Evolutionary conservation across 2,888 invertebrate species (phyloP), one percentile per base, ranked within the genome.

Genomic region (Drosophila hamatofila): DNA sequence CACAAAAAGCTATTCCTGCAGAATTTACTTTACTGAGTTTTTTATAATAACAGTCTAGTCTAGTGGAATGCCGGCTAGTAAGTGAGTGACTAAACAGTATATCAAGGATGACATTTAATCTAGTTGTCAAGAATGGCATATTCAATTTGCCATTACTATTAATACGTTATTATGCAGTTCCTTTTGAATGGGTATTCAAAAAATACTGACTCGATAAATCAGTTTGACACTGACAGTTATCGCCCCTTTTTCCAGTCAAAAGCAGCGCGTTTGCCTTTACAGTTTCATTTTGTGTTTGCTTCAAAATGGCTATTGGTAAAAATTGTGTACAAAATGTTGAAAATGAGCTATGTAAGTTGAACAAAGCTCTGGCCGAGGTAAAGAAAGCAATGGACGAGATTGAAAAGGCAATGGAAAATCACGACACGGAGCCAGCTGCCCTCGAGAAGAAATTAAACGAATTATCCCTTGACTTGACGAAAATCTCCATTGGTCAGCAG

Each of bases 191-290:
- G 11, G 25, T 30, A 55, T 30, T 42, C 48, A 23, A 42, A 42
- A 44, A 25, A 25, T 58, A 52, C 41, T 16, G 3, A 51, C 16
- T 25, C 30, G 55, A 23, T 30, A 51, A 42, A 37, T 39, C n/a
- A 2, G 3, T n/a, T 25, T n/a, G 14, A n/a, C 23, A 7, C 11
- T 18, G 37, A 39, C 23, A 35, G n/a, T 14, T 37, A 37, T 37
- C 35, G 35, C 1, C n/a, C n/a, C n/a, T n/a, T 37, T 37, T 35
- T 37, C 9, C 30, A n/a, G n/a, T n/a, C n/a, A n/a, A n/a, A 25
- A 25, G 16, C 27, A 55, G 71, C 71, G 62, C 54, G 48, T 67
- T 70, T 49, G 23, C 33, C 25, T 27, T 49, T 16, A 11, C n/a
- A 44, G 49, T 51, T 51, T 5, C 5, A 25, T 44, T 27, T 21